Evolutionary conservation across 2,113 vertebrate genomes (phyloP), one percentile per base, ranked within the genome.

Genomic region (Dendrocopos noguchii): DNA sequence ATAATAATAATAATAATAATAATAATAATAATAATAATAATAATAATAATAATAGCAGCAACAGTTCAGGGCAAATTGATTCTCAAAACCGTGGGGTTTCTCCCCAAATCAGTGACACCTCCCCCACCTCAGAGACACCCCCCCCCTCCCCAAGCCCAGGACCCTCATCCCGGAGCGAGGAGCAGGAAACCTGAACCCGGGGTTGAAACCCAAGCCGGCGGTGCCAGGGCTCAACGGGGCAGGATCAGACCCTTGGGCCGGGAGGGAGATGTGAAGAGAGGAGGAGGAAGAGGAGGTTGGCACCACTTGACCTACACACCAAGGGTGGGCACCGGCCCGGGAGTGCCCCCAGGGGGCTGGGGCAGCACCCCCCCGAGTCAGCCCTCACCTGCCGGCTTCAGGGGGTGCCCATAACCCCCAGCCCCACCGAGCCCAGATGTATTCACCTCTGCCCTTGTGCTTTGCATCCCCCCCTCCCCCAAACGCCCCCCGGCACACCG

Each of bases 351-450:
- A 12, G 25, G 63, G 34, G 63, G 16, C 27, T 17, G 21, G 17
- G 42, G 33, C n/a, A 47, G n/a, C 52, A 39, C 10, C n/a, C 14
- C 39, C 31, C 10, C 61, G 10, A 52, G 9, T 39, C 31, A 59
- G 17, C 7, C 25, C 29, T 15, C 24, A 6, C 9, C 9, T 24
- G 7, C 39, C 4, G 7, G 0, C 14, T 42, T 19, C 9, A 12
- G 27, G 67, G 47, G 25, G 28, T 52, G 42, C 39, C 4, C 3
- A 3, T 21, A 24, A 29, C 6, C 15, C 42, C 66, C 36, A 9
- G 28, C 24, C 24, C 7, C 19, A 12, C 20, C n/a, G 2, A 18
- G 15, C n/a, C 25, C 75, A 3, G 15, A 0, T 3, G 13, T 28
- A 29, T 52, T 39, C 39, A 59, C 6, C 8, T 53, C 33, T 34